Conservation (phyloP, 2,888 invertebrate genomes). For the Linnaemya tessellans region DNA sequence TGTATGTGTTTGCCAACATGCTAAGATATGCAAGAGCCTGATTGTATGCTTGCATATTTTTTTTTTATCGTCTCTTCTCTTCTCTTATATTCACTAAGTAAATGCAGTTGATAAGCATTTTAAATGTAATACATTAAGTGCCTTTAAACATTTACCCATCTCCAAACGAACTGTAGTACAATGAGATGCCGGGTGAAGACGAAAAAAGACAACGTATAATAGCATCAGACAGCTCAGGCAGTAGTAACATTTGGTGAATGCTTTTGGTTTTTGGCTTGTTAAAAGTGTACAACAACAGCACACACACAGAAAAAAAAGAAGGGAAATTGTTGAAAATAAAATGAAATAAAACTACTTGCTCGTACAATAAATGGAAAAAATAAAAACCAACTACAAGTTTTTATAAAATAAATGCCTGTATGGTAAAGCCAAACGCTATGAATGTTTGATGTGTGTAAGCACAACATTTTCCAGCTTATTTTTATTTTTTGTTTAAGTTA, state of each 20-base stretch:
- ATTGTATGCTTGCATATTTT: conserved; percentile 41
- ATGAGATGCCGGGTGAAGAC: background rate
- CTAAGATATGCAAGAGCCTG: conserved; percentile 46
- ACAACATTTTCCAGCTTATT: conserved; percentile 3
- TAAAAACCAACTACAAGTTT: conserved; percentile 27
- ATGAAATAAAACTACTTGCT: conserved; percentile 24
- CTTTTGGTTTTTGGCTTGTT: conserved; percentile 57
- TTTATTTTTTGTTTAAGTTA: conserved; percentile 31
- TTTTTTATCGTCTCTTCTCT: conserved; percentile 20
- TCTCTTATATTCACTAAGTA: conserved; percentile 66
- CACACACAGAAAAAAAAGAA: background rate
- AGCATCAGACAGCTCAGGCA: conserved; percentile 26
- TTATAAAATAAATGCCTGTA: conserved; percentile 29
- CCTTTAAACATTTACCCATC: conserved; percentile 62
- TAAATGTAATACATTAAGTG: conserved; percentile 74
- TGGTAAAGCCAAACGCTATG: conserved; percentile 4
- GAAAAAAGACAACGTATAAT: conserved; percentile 6
- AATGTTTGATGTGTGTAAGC: background rate
- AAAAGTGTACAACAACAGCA: conserved; percentile 24
- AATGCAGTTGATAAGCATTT: conserved; percentile 75
- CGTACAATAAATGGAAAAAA: conserved; percentile 19
- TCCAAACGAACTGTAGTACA: conserved; percentile 18
- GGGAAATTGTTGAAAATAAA: conserved; percentile 40
- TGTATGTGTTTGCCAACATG: conserved; percentile 20
- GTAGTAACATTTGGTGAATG: conserved; percentile 60